Base-by-base conservation (phyloP, 2,888 invertebrate species). In the Protula sp. region DNA sequence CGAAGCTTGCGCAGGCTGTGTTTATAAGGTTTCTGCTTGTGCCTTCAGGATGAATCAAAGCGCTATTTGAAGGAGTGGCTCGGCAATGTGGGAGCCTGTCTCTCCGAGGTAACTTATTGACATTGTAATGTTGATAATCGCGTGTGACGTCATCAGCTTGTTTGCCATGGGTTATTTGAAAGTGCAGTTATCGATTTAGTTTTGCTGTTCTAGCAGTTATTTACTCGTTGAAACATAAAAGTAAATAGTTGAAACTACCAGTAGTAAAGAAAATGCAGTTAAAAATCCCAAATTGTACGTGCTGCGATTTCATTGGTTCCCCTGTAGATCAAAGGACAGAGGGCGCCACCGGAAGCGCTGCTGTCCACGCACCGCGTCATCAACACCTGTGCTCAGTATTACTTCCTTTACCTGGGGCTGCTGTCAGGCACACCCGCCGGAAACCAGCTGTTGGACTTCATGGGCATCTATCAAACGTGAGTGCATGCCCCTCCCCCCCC, bases 321-420 rank as follows among this genome's bases (percentile, higher is more conserved):
- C n/a, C 55, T 58, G 1, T 26, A 54, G n/a, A 24, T 50, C 4
- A 53, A 57, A 14, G 52, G 29, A 4, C 53, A 55, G 30, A 47
- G 54, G 3, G 50, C 51, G 9, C 47, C 54, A 5, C 67, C 69
- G 22, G 74, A 76, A 58, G 68, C 72, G 19, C 67, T 74, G 26
- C 67, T 77, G 55, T 72, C 73, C 60, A 67, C 72, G 2, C 66
- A 64, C 19, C 71, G 71, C 50, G 62, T 78, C n/a, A 86, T 88
- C 70, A 91, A 88, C 73, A 92, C 94, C 0, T 89, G 92, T 83
- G 91, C 92, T 78, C 94, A 94, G 80, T 90, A 90, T 84, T 97
- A 95, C 84, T 97, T 97, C 82, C 85, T 97, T 51, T 91, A 94
- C 77, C 87, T 95, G 64, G 95, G 95, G 0, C 88, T 92, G 69